phyloP scores from a whole-genome alignment of 1,140 invertebrate genomes.

The Eciton burchellii region DNA sequence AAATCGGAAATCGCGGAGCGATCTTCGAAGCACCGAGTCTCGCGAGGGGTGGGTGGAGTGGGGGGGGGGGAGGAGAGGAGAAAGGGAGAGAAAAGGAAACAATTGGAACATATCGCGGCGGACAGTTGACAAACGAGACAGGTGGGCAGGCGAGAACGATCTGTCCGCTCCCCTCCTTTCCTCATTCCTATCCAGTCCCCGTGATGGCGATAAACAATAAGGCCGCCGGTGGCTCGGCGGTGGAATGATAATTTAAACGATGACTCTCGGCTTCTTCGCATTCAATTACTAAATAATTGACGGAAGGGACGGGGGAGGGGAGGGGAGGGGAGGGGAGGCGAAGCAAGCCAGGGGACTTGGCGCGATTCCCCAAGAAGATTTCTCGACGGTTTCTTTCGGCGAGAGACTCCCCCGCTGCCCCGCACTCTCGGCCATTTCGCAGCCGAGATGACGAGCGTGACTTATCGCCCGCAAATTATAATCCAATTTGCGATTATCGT shows the following conservation, averaged over 20 bases:
- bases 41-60: background rate
- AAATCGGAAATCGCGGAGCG: slow-evolving; percentile 40
- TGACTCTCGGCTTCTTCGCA: slow-evolving; percentile 83
- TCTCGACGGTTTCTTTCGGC: slow-evolving; percentile 42
- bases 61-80: background rate
- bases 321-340: slow-evolving; percentile 25
- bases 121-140: slow-evolving; percentile 76
- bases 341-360: slow-evolving; percentile 21
- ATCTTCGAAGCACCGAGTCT: slow-evolving; percentile 32
- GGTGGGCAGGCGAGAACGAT: slow-evolving; percentile 43
- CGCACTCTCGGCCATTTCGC: slow-evolving; percentile 77
- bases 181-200: slow-evolving; percentile 64
- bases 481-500: slow-evolving; percentile 85
- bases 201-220: slow-evolving; percentile 79
- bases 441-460: slow-evolving; percentile 83
- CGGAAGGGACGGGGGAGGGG: slow-evolving; percentile 67
- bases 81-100: slow-evolving; percentile 9
- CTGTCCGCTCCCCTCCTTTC: slow-evolving; percentile 51
- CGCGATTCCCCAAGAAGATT: slow-evolving; percentile 47
- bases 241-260: slow-evolving; percentile 85
- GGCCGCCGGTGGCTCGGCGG: slow-evolving; percentile 60
- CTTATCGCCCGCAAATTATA: slow-evolving; percentile 84
- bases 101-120: slow-evolving; percentile 50
- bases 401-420: slow-evolving; percentile 30
- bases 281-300: slow-evolving; percentile 85